Base-by-base conservation (phyloP, 2,113 vertebrate genomes). In the Salvator merianae region DNA sequence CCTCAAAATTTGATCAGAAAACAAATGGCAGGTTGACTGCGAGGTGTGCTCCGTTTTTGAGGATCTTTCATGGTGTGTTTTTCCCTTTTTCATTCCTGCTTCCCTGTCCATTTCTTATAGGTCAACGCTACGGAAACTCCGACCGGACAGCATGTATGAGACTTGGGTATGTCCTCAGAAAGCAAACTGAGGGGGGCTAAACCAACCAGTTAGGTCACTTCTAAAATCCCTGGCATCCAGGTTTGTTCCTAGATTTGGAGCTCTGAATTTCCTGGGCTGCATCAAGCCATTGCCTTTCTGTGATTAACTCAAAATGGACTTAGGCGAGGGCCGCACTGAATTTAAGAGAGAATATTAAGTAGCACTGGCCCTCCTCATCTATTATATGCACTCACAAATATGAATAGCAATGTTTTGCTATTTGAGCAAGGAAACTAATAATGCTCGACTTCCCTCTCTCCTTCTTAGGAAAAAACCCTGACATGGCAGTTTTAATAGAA, bases 121-220 rank as follows among this genome's bases (percentile, higher is more conserved):
- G 85, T 97, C 98, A 3, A 98, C 98, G 14, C 93, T 98, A 91
- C 97, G 97, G 92, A 99, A 98, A 75, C 96, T 99, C 4, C 95
- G 97, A 90, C 96, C 98, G 26, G 96, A 98, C 90, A 98, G 97
- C 91, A 98, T 98, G 97, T 99, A 97, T 53, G 97, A 99, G 91
- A 98, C 97, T 62, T 99, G 98, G 98, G 98, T 98, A 95, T 95
- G 97, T 92, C 7, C 0, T 7, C 18, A 38, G 73, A 7, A 1
- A 8, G 16, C 26, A 18, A 5, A 18, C 66, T 0, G 26, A 5
- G 47, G 47, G 3, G 1, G 1, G 30, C 20, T 0, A 38, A 16
- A 22, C n/a, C n/a, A n/a, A n/a, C n/a, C n/a, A n/a, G n/a, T n/a
- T n/a, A n/a, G n/a, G n/a, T n/a, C n/a, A n/a, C n/a, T n/a, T n/a